Conservation (phyloP, 2,797 vertebrate genomes). For the Morus bassanus region DNA sequence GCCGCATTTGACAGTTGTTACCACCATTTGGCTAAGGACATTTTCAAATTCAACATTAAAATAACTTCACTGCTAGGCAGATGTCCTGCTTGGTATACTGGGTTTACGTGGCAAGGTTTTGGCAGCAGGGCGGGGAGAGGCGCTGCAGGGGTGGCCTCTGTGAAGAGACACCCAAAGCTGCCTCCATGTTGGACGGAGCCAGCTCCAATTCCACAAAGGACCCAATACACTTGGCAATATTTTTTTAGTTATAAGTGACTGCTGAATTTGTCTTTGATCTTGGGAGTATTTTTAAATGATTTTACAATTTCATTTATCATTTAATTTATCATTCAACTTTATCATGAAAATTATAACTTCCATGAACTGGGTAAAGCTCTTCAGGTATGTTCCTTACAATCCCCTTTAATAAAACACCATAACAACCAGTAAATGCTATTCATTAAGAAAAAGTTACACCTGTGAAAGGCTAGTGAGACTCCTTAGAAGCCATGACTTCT, state of each 20-base stretch:
- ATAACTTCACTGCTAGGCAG: not conserved
- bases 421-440: not conserved
- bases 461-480: not conserved
- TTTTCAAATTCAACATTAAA: not conserved
- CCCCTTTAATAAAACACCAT: rapidly evolving
- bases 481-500: rapidly evolving
- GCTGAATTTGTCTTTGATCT: not conserved
- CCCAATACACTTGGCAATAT: not conserved
- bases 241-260: not conserved
- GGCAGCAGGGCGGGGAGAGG: not conserved
- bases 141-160: not conserved
- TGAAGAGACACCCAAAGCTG: not conserved
- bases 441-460: not conserved
- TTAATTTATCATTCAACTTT: not conserved
- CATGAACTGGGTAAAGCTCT: not conserved
- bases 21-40: not conserved
- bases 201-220: not conserved
- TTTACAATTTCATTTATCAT: not conserved
- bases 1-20: not conserved
- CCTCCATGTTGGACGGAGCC: not conserved
- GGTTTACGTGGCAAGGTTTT: not conserved
- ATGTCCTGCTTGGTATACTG: not conserved
- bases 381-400: not conserved
- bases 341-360: not conserved
- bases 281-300: rapidly evolving